Evolutionary conservation across 1,140 invertebrate genomes (phyloP).

Genomic region (Samia ricini): DNA sequence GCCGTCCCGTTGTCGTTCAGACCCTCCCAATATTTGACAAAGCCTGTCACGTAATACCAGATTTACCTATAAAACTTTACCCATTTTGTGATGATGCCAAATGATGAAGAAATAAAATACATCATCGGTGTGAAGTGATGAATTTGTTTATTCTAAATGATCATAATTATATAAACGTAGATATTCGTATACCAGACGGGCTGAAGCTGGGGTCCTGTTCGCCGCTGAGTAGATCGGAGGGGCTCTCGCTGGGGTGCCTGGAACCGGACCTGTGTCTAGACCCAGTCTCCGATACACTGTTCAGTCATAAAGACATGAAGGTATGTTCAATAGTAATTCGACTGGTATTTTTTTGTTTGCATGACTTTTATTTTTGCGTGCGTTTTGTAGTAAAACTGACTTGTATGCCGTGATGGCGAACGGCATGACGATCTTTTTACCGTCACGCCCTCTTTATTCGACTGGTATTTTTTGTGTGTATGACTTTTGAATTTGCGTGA

Average conservation of each 20-base stretch:
- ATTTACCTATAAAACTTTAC: no score
- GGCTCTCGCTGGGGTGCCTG: constrained; percentile 53
- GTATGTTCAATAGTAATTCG: constrained; percentile 23
- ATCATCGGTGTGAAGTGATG: background rate
- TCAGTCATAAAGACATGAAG: constrained; percentile 66
- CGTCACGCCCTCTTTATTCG: no score
- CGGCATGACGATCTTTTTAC: no score
- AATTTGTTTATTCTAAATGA: background rate
- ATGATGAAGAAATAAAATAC: no score
- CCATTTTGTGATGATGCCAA: no score
- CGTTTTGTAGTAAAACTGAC: background rate
- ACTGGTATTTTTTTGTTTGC: background rate
- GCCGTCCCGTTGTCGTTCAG: no score
- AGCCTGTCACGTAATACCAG: no score
- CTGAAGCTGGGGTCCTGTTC: constrained; percentile 64
- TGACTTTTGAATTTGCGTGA: no score
- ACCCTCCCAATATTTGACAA: no score
- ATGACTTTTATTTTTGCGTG: constrained; percentile 3
- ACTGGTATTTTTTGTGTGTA: no score
- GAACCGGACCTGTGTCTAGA: constrained; percentile 63
- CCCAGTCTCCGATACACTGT: constrained; percentile 46
- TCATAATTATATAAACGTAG: constrained; percentile 1
- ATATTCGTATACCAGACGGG: constrained; percentile 37
- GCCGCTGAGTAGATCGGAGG: constrained; percentile 53
- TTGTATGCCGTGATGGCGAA: no score